Percentiles rank a stretch among this genome's conserved stretches.
These are phyloP conservation scores for Drosophila quadrilineata DNA, from an alignment of 1,140 invertebrate genomes.

Conservation along the genomic window DNA sequence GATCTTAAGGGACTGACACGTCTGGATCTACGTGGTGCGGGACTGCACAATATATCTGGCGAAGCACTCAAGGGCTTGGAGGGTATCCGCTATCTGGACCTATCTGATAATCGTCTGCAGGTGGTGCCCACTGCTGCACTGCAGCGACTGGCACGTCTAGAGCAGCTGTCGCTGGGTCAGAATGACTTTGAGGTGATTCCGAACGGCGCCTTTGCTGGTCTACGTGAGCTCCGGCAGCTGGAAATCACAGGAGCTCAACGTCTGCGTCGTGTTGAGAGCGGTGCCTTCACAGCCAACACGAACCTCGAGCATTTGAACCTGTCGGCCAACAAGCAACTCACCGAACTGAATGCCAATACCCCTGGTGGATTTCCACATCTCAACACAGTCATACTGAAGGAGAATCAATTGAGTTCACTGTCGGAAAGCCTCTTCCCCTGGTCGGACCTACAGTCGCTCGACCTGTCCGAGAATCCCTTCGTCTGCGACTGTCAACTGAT, in stretches of 20 bases:
- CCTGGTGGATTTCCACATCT: slow-evolving; percentile 90
- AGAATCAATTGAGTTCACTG: slow-evolving; percentile 89
- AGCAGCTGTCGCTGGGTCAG: slow-evolving; percentile 90
- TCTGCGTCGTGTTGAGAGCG: slow-evolving; percentile 87
- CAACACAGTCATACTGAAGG: slow-evolving; percentile 87
- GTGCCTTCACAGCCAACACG: slow-evolving; percentile 89
- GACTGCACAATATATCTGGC: slow-evolving; percentile 88
- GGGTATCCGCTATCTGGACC: slow-evolving; percentile 87
- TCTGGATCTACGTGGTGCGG: slow-evolving; percentile 90
- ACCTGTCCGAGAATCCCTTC: slow-evolving; percentile 91
- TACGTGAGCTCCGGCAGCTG: slow-evolving; percentile 88
- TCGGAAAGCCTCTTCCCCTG: slow-evolving; percentile 89
- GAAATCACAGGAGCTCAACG: slow-evolving; percentile 89
- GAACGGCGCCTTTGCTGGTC: slow-evolving; percentile 88
- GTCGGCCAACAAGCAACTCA: slow-evolving; percentile 88
- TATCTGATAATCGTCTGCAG: slow-evolving; percentile 89
- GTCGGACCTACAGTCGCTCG: slow-evolving; percentile 88
- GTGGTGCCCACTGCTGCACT: slow-evolving; percentile 89
- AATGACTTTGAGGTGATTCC: slow-evolving; percentile 88
- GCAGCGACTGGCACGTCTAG: slow-evolving; percentile 86
- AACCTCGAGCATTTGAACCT: slow-evolving; percentile 90
- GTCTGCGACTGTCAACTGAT: slow-evolving; percentile 90
- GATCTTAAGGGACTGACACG: slow-evolving; percentile 88
- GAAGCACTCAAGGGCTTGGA: slow-evolving; percentile 89
- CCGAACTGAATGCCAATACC: slow-evolving; percentile 87